These are phyloP conservation scores for Zygogramma bicolorata DNA, from an alignment of 2,888 invertebrate species.

Conservation along the genomic window DNA sequence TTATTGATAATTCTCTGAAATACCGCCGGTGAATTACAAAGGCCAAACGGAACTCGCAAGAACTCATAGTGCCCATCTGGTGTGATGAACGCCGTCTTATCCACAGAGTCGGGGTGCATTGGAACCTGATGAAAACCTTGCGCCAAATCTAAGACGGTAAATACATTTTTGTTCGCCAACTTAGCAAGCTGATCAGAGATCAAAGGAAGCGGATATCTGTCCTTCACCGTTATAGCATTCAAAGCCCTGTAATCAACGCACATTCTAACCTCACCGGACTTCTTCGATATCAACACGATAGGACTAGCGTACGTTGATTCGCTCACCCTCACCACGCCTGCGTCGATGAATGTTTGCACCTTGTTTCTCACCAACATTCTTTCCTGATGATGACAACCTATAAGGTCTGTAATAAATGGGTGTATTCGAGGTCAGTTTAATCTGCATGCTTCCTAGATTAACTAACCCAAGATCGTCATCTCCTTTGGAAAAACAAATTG, in stretches of 20 bases:
- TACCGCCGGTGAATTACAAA: constrained; percentile 40
- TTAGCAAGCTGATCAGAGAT: constrained; percentile 35
- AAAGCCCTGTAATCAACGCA: constrained; percentile 41
- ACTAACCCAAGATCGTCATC: constrained; percentile 31
- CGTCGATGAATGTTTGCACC: constrained; percentile 25
- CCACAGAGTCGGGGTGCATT: constrained; percentile 34
- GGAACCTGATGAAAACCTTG: constrained; percentile 11
- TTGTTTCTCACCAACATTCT: constrained; percentile 27
- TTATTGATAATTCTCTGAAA: constrained; percentile 42
- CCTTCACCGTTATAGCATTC: constrained; percentile 32
- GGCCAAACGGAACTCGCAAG: background rate
- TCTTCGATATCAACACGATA: constrained; percentile 38
- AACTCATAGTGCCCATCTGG: constrained; percentile 15
- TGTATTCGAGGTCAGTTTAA: constrained; percentile 21
- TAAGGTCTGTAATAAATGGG: constrained; percentile 36
- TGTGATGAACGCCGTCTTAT: constrained; percentile 56
- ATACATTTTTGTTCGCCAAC: constrained; percentile 16
- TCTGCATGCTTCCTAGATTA: constrained; percentile 25
- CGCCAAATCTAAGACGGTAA: background rate
- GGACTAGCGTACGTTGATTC: constrained; percentile 41
- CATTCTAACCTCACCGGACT: constrained; percentile 31
- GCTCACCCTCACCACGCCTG: constrained; percentile 33
- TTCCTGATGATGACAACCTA: constrained; percentile 30
- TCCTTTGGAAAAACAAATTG: constrained; percentile 2
- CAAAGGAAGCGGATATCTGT: constrained; percentile 26